Base-by-base conservation (phyloP, 2,113 vertebrate genomes). In the Podiceps cristatus region DNA sequence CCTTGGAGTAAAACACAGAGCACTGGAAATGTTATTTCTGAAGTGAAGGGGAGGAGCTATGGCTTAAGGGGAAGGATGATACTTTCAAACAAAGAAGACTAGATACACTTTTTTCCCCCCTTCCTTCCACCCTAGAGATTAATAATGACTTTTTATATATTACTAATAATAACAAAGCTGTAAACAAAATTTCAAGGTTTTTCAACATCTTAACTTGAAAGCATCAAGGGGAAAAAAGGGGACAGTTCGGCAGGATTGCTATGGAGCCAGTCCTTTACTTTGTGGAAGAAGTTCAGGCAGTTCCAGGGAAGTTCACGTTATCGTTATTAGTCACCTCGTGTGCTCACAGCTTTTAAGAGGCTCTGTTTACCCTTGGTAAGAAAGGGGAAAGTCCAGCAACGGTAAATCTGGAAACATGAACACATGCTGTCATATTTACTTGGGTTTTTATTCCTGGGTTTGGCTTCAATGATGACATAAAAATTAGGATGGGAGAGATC, bases 381-480 rank as follows among this genome's bases (percentile, higher is more conserved):
- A 58, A 91, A 89, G 89, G 79, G 73, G 49, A 91, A 97, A 94
- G 80, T 97, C 88, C 92, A 92, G 45, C 31, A 66, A 44, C 37
- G 60, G 20, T 75, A 78, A 72, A 81, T 59, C 33, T 89, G 56
- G 33, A 72, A 94, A 60, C 16, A 72, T 2, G 33, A 92, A 16
- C 15, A 4, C 24, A 35, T 40, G 27, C 4, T 24, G 95, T 78
- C 10, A 3, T 76, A 14, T 79, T 94, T 69, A 42, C 42, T 74
- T 27, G 3, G 9, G 7, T 1, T 7, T 94, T 80, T 59, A 40
- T 71, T 77, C n/a, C 33, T 37, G 45, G 8, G 28, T 78, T 78
- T 86, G 23, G 11, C 40, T 82, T 89, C 89, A 49, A 16, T 71
- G 45, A 24, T 86, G 49, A 56, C 56, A 81, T 13, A 75, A 59